A percentile compares a stretch with the other conserved stretches of the same genome.
Conservation (phyloP, 2,888 invertebrate genomes). For the Charanyca ferruginea region DNA sequence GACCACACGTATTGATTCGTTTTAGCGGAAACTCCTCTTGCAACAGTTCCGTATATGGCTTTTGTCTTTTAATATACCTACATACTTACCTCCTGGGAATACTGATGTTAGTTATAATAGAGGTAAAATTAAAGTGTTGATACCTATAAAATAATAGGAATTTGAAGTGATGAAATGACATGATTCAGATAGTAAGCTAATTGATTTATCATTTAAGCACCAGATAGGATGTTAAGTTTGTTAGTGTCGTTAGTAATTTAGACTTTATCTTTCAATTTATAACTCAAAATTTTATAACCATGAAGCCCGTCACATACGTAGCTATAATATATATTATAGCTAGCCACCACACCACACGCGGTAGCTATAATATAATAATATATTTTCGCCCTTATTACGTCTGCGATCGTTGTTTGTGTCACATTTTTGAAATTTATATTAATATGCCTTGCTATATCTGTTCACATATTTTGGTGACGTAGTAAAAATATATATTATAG, state of each 20-base stretch:
- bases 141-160: background rate
- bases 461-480: no score
- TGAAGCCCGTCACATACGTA: no score
- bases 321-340: no score
- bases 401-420: no score
- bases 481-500: no score
- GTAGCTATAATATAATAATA: no score
- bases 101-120: background rate
- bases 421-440: no score
- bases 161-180: constrained; percentile 13
- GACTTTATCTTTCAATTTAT: background rate
- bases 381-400: no score
- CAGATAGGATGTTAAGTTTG: background rate
- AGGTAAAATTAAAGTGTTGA: background rate
- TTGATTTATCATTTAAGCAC: constrained; percentile 8
- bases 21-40: constrained; percentile 34
- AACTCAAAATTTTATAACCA: background rate
- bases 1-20: constrained; percentile 38
- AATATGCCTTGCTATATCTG: no score
- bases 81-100: background rate
- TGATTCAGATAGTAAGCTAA: constrained; percentile 14
- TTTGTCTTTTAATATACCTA: constrained; percentile 8
- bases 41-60: background rate
- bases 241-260: constrained; percentile 15
- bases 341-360: no score